phyloP scores from a whole-genome alignment of 2,797 vertebrate species.

The Chaetodon trifasciatus region DNA sequence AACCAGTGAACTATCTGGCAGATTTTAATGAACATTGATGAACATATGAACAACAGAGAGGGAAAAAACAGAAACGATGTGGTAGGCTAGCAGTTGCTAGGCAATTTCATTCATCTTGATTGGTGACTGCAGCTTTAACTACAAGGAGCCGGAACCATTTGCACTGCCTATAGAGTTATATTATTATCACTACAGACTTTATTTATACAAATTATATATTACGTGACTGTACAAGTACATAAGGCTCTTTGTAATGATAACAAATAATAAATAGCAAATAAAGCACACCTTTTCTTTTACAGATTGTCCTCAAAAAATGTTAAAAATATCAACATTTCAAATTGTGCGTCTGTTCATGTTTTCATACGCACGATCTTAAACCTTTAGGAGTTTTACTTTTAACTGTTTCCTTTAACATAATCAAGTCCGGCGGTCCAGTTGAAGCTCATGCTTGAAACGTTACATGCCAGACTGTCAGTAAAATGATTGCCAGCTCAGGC shows the following conservation, averaged over 20 bases:
- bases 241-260: slow-evolving; percentile 4
- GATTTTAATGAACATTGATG: slow-evolving; percentile 85
- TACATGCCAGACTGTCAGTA: not conserved
- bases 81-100: slow-evolving; percentile 66
- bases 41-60: slow-evolving; percentile 70
- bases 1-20: slow-evolving; percentile 81
- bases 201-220: too few relatives aligned
- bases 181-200: not conserved
- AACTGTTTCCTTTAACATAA: too few relatives aligned
- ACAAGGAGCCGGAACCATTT: slow-evolving; percentile 36
- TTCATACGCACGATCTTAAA: not conserved
- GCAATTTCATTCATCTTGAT: slow-evolving; percentile 70
- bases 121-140: slow-evolving; percentile 48
- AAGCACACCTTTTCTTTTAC: not conserved
- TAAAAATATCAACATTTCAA: too few relatives aligned
- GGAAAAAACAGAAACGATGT: slow-evolving; percentile 36
- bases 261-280: not conserved
- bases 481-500: not conserved
- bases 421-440: not conserved
- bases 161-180: not conserved
- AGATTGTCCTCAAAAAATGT: not conserved
- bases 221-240: not conserved
- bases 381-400: not conserved
- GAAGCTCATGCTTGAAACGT: not conserved
- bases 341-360: too few relatives aligned